Evolutionary conservation across 2,888 invertebrate genomes (phyloP), one percentile per base, ranked within the genome.

Genomic region (Ditylenchus weischeri): DNA sequence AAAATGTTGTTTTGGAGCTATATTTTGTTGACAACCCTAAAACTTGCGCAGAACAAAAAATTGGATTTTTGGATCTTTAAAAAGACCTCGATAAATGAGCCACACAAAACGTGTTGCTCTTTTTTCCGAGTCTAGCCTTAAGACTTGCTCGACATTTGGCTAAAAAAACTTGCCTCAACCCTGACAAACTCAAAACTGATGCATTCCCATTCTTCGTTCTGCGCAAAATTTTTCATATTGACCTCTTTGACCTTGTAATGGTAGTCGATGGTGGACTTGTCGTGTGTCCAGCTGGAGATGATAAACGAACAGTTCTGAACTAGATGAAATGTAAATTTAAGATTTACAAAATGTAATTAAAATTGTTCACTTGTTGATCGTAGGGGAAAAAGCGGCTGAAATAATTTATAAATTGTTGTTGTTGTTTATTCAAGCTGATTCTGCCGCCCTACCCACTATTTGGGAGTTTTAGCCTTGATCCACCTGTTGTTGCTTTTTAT

Each of bases 181-280:
- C 80, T 65, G 11, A 70, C 71, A 61, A 81, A 81, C 10, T 76
- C 72, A 64, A 81, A 81, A 23, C 74, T 75, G 23, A 81, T 68
- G 35, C 83, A 76, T 15, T 72, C 74, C 83, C 83, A 83, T 61
- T 83, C 83, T 48, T 78, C 80, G 66, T 81, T 81, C 57, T 73
- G 63, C 3, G 79, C 78, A 75, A 79, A 81, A 60, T 82, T 82
- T 57, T 71, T 69, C 49, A 81, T 68, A 60, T 81, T 81, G 36
- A 81, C 79, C 6, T 68, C 62, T 7, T 72, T 68, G 19, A 63
- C 65, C 58, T 72, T 69, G 8, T 76, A 75, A 72, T 79, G 75
- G 65, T 81, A 81, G 67, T 81, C 79, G 48, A 81, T 77, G 21
- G 80, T 80, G 62, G 72, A 70, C 66, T 71, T 77, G 66, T 80